Evolutionary conservation across 2,113 vertebrate genomes (phyloP).

Genomic region (Lycaon pictus): DNA sequence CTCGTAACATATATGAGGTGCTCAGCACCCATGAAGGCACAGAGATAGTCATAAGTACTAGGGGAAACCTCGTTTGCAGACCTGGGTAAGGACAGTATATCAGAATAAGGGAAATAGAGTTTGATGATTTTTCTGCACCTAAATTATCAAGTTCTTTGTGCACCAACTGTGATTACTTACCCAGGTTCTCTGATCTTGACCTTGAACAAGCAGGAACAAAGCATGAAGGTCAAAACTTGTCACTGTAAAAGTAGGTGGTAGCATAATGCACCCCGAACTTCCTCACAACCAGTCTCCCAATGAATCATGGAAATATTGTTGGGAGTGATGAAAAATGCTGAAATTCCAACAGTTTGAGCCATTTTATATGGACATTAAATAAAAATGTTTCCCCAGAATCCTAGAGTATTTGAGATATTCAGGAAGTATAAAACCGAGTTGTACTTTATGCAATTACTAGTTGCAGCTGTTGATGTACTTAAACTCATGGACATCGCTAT

Average conservation of each 20-base stretch:
- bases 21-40: background rate
- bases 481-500: background rate
- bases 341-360: background rate
- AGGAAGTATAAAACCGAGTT: background rate
- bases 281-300: background rate
- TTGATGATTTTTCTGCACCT: background rate
- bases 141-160: background rate
- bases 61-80: background rate
- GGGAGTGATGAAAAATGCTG: background rate
- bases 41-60: background rate
- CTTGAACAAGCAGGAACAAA: background rate
- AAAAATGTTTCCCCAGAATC: background rate
- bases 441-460: background rate
- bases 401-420: background rate
- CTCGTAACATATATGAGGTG: background rate
- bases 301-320: background rate
- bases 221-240: background rate
- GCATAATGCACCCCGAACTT: fast-evolving
- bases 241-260: background rate
- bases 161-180: background rate
- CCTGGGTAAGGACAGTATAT: background rate
- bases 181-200: background rate
- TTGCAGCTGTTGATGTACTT: background rate
- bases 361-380: background rate
- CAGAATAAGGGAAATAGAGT: background rate